Conservation (phyloP, 1,140 invertebrate genomes). For the Thalassaphorura encarpata region DNA sequence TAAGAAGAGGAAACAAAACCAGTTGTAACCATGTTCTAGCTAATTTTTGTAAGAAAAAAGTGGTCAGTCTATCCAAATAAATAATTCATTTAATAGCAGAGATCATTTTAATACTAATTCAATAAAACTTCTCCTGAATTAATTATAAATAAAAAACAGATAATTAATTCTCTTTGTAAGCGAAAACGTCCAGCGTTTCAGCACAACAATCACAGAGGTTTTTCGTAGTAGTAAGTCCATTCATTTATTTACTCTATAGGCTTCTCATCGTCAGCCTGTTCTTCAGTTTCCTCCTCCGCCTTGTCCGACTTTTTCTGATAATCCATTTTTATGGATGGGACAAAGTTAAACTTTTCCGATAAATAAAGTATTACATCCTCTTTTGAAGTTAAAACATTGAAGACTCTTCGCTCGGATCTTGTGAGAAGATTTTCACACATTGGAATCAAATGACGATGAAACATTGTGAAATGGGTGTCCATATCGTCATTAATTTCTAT, state of each 20-base stretch:
- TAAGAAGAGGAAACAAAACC: no score
- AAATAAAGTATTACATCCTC: conserved; percentile 62
- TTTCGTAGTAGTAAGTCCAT: not conserved
- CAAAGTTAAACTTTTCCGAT: conserved; percentile 23
- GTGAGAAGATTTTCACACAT: conserved; percentile 53
- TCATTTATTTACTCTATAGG: not conserved
- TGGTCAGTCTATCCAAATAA: no score
- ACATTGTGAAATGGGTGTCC: conserved; percentile 61
- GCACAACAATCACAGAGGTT: no score
- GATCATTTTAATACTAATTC: no score
- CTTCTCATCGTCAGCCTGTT: not conserved
- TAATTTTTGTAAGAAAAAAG: no score
- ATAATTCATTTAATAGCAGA: no score
- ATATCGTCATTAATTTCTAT: conserved; percentile 55
- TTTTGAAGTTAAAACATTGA: conserved; percentile 61
- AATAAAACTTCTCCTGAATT: no score
- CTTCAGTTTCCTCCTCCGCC: not conserved
- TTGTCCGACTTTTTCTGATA: not conserved
- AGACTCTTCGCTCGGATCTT: conserved; percentile 41
- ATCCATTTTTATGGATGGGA: not conserved
- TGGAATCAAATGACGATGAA: conserved; percentile 88
- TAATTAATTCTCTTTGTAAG: no score
- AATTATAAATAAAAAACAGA: no score
- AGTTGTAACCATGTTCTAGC: no score
- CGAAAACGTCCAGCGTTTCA: no score